These are phyloP conservation scores for Osmerus eperlanus DNA, from an alignment of 2,113 vertebrate species.

Conservation along the genomic window DNA sequence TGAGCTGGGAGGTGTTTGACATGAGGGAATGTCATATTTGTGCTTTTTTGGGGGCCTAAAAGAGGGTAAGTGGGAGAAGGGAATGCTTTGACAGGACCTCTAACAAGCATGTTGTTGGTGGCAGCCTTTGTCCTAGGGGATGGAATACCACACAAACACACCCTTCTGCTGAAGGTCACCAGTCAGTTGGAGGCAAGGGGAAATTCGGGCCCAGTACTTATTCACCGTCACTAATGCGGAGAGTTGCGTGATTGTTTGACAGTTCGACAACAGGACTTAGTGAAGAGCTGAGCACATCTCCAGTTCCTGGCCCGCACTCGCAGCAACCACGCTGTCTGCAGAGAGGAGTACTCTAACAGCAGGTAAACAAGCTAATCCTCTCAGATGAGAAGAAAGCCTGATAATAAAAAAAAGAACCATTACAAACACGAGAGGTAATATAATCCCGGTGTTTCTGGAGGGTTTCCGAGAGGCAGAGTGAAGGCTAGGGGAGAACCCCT, in stretches of 20 bases:
- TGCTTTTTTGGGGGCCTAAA: background rate
- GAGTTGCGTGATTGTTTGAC: too few relatives aligned
- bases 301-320: background rate
- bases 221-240: background rate
- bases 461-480: background rate
- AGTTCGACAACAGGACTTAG: too few relatives aligned
- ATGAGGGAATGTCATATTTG: constrained; percentile 23
- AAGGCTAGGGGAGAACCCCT: background rate
- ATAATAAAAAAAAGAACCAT: background rate
- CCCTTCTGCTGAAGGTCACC: background rate
- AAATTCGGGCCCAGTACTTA: background rate
- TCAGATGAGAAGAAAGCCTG: constrained; percentile 42
- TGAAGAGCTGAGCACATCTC: background rate
- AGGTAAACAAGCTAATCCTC: constrained; percentile 45
- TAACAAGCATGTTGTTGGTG: background rate
- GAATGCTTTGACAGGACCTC: background rate
- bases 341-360: constrained; percentile 24
- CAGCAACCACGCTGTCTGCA: too few relatives aligned
- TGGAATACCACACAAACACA: background rate
- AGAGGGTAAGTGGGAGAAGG: background rate
- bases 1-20: constrained; percentile 4
- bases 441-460: too few relatives aligned
- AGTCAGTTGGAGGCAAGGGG: background rate
- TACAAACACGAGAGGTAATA: background rate
- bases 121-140: background rate